These are phyloP conservation scores for Urophycis tenuis DNA, from an alignment of 2,797 vertebrate genomes.

Conservation along the genomic window DNA sequence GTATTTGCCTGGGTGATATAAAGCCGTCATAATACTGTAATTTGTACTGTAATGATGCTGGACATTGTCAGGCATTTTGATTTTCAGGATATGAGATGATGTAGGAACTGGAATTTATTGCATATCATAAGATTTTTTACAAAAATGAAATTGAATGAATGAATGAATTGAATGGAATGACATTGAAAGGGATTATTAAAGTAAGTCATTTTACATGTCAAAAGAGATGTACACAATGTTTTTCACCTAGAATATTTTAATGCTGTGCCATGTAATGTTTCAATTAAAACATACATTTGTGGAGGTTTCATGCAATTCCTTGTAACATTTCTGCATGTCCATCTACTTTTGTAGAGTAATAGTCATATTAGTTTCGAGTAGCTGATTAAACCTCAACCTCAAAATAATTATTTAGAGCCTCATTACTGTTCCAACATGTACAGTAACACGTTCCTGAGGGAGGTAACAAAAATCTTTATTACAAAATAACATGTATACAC, in stretches of 20 bases:
- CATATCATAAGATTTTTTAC: neutral
- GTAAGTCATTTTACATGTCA: neutral
- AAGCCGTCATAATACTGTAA: neutral
- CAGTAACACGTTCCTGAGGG: conserved; percentile 11
- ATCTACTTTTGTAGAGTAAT: neutral
- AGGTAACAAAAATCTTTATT: conserved; percentile 62
- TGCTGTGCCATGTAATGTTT: neutral
- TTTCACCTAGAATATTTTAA: neutral
- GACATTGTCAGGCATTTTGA: neutral
- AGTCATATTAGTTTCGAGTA: neutral
- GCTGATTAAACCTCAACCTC: neutral
- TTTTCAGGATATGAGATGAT: neutral
- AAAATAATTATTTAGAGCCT: neutral
- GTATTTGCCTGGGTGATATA: neutral
- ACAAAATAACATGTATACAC: conserved; percentile 41
- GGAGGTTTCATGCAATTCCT: neutral
- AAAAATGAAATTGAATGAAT: neutral
- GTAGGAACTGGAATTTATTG: neutral
- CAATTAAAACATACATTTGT: neutral
- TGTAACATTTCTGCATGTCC: neutral
- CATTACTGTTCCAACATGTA: neutral
- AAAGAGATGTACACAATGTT: neutral
- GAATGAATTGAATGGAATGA: neutral
- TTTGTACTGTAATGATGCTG: neutral
- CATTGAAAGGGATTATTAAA: neutral